Base-by-base conservation (phyloP, 2,888 invertebrate genomes). In the Clepsis dumicolana region DNA sequence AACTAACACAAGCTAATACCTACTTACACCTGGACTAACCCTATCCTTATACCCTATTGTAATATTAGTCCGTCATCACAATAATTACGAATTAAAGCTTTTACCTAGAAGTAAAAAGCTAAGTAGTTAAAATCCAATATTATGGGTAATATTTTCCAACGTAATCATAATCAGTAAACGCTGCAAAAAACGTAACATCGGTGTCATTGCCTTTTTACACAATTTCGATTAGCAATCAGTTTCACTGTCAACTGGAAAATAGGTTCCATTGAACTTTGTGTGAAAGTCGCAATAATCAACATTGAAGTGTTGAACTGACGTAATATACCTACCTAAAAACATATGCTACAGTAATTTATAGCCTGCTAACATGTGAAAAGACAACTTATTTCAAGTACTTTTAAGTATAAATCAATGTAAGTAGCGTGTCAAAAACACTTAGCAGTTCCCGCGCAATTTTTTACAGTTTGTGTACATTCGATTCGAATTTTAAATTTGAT, bases 211-310 rank as follows among this genome's bases (percentile, higher is more conserved):
- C 70, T 65, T 53, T 72, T 72, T 71, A 72, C 60, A 66, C 71
- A 75, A 75, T 71, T 64, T 59, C 71, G 69, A 72, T 76, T 78
- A 73, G 72, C 70, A 77, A 76, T 72, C 73, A 76, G 75, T 84
- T 84, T 82, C 82, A 79, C 84, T 81, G 79, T 79, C 79, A 77
- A 75, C 77, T 83, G 82, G 83, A 83, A 84, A 86, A 86, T 84
- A 77, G 80, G 80, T 86, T 88, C 79, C 85, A 80, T 80, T 86
- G 83, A 86, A 87, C 86, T 81, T 75, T 72, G 69, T 75, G 83
- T 75, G 84, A 83, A 84, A 83, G 80, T 76, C 54, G 24, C n/a
- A 24, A 59, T 59, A 41, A 59, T 38, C 38, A 25, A 41, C 41
- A n/a, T 25, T 38, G 35, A 21, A 35, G 32, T 56, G 5, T 21